Evolutionary conservation across 2,888 invertebrate species (phyloP), one percentile per base, ranked within the genome.

Genomic region (Nebria brevicollis): DNA sequence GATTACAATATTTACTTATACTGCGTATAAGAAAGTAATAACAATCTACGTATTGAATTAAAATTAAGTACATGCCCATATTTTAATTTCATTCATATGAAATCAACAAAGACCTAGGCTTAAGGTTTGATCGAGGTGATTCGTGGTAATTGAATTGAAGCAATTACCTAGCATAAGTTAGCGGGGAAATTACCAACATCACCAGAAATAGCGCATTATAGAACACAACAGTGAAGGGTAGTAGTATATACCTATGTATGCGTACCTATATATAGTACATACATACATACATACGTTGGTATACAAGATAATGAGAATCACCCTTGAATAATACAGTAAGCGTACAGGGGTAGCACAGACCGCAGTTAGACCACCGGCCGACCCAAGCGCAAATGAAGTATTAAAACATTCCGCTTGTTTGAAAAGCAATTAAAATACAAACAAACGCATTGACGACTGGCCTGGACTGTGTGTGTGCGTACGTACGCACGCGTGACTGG

Each of bases 351-450:
- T 25, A 76, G 13, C 66, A 2, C 41, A 6, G 68, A 26, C 66
- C 20, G 25, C 25, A 42, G 66, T 42, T 43, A 66, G 11, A 34
- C 25, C 66, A 42, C 15, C 20, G 41, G 11, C 20, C 13, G 43
- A 42, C 15, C 20, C 76, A 6, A 66, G 34, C 73, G 42, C 66
- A 68, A 73, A 76, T 76, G 76, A 76, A 76, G 68, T 76, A 76
- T 76, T 76, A 41, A 76, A 76, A 66, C 76, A 76, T 76, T 66
- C 76, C 73, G n/a, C 73, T 76, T 76, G 76, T 76, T 76, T 76
- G 76, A 42, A 76, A 76, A 76, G 76, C 76, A 76, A 76, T 76
- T 76, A 76, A 76, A 76, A 76, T 20, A 66, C 68, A 54, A 54
- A 66, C 68, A 54, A 54, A 54, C 54, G 54, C 54, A 54, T 54